Base-by-base conservation (phyloP, 2,888 invertebrate genomes). In the Epinotia brunnichana region DNA sequence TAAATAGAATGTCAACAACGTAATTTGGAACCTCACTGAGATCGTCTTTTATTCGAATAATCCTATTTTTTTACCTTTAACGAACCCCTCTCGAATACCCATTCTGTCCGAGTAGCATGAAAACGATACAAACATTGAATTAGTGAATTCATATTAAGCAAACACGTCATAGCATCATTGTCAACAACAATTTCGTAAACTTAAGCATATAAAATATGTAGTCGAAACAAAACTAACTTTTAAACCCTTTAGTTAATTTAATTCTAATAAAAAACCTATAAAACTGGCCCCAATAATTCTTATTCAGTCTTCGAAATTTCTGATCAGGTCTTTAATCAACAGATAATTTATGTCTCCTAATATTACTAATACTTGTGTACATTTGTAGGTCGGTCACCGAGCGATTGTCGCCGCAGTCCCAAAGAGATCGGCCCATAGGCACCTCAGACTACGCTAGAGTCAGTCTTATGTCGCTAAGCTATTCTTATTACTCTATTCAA, bases 81-180 rank as follows among this genome's bases (percentile, higher is more conserved):
- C 87, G 88, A 83, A 89, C 89, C 88, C 85, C 91, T 88, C 90
- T 89, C 87, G 89, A 86, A 81, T 88, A 90, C 83, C 88, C 91
- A 82, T 90, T 89, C 91, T 92, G 87, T 90, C 85, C 88, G 81
- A 86, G 92, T 90, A 84, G 92, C 92, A 81, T 87, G 87, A 87
- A 90, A 83, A 87, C 85, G 85, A 83, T 73, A 85, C 77, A 81
- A 84, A 84, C 86, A 85, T 85, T 63, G 62, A 66, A 59, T 68
- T 67, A 69, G 61, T 67, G 24, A 72, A 63, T 63, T 68, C 56
- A 48, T 54, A 44, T 79, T 78, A 78, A 80, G 81, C 85, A 88
- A 88, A 86, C 80, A 83, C 76, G 79, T 84, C 83, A 83, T 87
- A 90, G 88, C 79, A 85, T 81, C 77, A 81, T 83, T 84, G 83